These are phyloP conservation scores for Corythoichthys intestinalis DNA, from an alignment of 2,113 vertebrate genomes.

Conservation along the genomic window DNA sequence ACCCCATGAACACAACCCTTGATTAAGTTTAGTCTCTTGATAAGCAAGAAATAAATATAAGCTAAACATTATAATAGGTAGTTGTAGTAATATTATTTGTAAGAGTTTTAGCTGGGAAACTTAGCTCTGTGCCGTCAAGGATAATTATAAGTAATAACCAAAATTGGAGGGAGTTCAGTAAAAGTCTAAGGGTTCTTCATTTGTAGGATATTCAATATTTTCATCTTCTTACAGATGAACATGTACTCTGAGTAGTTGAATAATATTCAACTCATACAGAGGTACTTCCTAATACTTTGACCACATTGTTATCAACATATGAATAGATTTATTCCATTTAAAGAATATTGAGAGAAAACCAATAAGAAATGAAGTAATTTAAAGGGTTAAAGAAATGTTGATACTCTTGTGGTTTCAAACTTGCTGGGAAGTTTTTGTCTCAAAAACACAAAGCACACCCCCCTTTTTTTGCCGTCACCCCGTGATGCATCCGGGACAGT, in stretches of 20 bases:
- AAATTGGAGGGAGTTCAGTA: too few species aligned
- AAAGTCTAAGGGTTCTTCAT: background rate
- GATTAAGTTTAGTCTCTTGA: too few species aligned
- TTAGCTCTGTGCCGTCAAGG: too few species aligned
- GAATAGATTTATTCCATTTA: background rate
- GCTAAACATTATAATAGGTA: too few species aligned
- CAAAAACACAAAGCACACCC: background rate
- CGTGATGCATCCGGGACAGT: slow-evolving; percentile 31
- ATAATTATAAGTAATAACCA: too few species aligned
- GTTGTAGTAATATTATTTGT: too few species aligned
- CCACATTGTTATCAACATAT: background rate
- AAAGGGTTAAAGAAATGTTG: background rate
- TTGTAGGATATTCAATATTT: background rate
- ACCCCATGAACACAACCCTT: too few species aligned
- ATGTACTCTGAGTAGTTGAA: background rate
- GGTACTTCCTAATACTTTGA: too few species aligned
- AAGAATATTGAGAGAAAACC: background rate
- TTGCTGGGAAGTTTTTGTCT: background rate
- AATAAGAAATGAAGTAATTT: background rate
- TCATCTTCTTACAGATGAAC: background rate
- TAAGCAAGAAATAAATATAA: too few species aligned
- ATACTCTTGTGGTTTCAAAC: background rate
- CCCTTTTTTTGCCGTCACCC: background rate
- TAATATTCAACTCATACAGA: too few species aligned
- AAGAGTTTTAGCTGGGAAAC: too few species aligned